Base-by-base conservation (phyloP, 1,140 invertebrate genomes). In the Achroia grisella region DNA sequence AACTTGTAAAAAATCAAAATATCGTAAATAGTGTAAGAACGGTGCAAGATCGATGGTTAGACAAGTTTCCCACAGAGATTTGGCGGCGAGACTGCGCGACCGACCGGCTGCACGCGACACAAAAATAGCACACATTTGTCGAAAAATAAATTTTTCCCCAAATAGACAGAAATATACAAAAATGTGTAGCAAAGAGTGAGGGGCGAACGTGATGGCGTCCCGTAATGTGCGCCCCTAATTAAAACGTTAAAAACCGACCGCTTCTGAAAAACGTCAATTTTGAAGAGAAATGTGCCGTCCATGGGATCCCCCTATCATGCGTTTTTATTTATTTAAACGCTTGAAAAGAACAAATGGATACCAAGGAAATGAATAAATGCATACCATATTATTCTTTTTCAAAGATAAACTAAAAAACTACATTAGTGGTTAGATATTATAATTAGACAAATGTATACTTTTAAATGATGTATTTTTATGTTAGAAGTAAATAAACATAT, bases 141-240 rank as follows among this genome's bases (percentile, higher is more conserved):
- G 78, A 81, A 85, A 85, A 85, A 85, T 82, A 82, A 81, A 82
- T 78, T 57, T 75, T 82, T 75, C 75, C 78, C 77, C 54, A 84
- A 85, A 85, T 82, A 82, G 81, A 85, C 78, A 52, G 76, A 82
- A 85, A 85, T 82, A 85, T 75, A 82, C 81, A 85, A 82, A 85
- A 82, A 85, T 85, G 78, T 81, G 67, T 72, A 51, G 50, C 71
- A 62, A 70, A 66, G 75, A 74, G 72, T 73, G 76, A 77, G 80
- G 80, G 80, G 75, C 71, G 74, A 77, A 61, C 75, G 78, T 71
- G 75, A 69, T 62, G 72, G 71, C 72, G 70, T 64, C 65, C 69
- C 65, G 78, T 85, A 85, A 85, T 85, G 76, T 67, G 79, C 75
- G 73, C 81, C 81, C 77, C 81, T 85, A 85, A 85, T 85, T 85